Conservation (phyloP, 2,113 vertebrate genomes). For the Dasyprocta punctata region DNA sequence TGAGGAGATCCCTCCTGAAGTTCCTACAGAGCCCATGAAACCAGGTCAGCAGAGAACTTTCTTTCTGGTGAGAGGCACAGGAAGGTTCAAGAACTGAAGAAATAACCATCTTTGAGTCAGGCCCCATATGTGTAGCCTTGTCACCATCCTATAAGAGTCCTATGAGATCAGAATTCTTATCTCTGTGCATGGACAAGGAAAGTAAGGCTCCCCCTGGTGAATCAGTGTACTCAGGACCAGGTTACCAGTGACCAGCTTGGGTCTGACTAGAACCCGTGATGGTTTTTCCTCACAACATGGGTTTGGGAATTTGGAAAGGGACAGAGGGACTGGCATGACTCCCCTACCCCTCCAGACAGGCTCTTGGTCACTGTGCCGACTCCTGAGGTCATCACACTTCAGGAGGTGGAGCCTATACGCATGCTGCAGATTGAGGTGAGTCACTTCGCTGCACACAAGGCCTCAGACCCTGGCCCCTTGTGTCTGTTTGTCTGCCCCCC, state of each 20-base stretch:
- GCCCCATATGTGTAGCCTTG: neutral
- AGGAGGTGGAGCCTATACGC: slow-evolving; percentile 82
- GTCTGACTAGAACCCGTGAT: neutral
- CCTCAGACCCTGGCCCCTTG: neutral
- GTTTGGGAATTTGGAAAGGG: neutral
- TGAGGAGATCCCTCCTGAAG: slow-evolving; percentile 48
- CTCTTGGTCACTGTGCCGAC: slow-evolving; percentile 38
- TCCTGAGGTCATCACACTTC: slow-evolving; percentile 88
- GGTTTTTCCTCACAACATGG: neutral
- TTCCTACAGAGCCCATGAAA: neutral
- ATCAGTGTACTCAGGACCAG: neutral
- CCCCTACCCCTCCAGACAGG: slow-evolving; percentile 47
- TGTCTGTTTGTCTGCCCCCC: neutral
- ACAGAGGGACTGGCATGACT: neutral
- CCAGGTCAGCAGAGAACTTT: slow-evolving; percentile 70
- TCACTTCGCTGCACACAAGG: too few species aligned
- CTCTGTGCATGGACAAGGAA: neutral
- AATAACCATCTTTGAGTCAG: neutral
- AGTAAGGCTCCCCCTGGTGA: neutral
- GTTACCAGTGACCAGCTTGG: neutral
- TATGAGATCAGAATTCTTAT: neutral
- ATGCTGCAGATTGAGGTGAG: slow-evolving; percentile 85
- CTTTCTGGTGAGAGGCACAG: neutral
- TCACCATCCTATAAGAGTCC: neutral
- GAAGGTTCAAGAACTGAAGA: neutral